Evolutionary conservation across 1,140 invertebrate genomes (phyloP), one percentile per base, ranked within the genome.

Genomic region (Hylaeus volcanicus): DNA sequence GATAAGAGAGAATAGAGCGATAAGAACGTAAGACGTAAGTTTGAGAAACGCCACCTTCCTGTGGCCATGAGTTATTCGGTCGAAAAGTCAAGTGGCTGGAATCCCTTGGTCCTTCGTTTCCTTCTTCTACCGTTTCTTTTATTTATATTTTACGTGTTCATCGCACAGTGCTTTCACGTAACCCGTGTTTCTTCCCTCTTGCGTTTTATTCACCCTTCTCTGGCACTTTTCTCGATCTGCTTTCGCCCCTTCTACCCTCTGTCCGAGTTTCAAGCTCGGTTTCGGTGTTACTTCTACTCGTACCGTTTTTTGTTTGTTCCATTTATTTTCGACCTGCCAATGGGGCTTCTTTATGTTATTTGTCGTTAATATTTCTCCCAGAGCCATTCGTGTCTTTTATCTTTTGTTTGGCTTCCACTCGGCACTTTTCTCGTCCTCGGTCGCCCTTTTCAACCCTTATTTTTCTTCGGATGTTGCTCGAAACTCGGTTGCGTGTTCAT

Each of bases 1-100:
- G 26, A 26, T 26, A 26, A 26, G 26, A 26, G 26, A 26, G 26
- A 26, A 26, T 26, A 26, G 26, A 26, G 26, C 26, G 26, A 26
- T 26, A 26, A 26, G 26, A 26, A 26, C 26, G 26, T 26, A 26
- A 26, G 26, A 26, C 26, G 26, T 26, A 26, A 26, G 26, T 26
- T 26, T 26, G 26, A 26, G 26, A 26, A 26, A 26, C 26, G 26
- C 26, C 26, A 39, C 64, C 72, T 79, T 39, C 53, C 63, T n/a
- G 8, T 77, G 76, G 80, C 81, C 78, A 81, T 78, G 81, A 85
- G 77, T 86, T 71, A 71, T 68, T 75, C 61, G 41, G 69, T 12
- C 73, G 72, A 83, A 26, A 88, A 88, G 87, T 88, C 87, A 87
- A 87, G 85, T 82, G 74, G 43, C 68, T 55, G 41, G 51, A 65